phyloP scores from a whole-genome alignment of 2,113 vertebrate genomes.

The Pterocles orientalis region DNA sequence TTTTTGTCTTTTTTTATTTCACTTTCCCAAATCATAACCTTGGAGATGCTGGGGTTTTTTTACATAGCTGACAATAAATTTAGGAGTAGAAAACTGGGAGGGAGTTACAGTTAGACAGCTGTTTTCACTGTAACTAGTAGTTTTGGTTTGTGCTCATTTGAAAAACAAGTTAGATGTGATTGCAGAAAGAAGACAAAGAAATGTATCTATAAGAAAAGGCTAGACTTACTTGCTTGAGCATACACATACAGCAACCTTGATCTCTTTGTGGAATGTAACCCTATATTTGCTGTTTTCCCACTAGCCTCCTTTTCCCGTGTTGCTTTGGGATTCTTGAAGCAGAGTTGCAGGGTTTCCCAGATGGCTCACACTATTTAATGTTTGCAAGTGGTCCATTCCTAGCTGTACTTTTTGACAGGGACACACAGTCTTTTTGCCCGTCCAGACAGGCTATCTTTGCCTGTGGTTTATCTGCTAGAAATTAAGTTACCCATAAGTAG shows the following conservation, averaged over 20 bases:
- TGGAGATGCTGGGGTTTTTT: background rate
- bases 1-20: background rate
- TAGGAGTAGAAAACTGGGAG: background rate
- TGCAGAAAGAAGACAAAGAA: background rate
- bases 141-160: slow-evolving; percentile 3
- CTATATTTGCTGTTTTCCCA: background rate
- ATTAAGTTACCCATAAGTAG: background rate
- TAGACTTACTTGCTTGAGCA: background rate
- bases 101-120: background rate
- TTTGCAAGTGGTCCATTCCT: background rate
- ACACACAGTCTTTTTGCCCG: background rate
- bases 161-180: background rate
- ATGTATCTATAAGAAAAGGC: background rate
- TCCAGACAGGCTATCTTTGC: background rate
- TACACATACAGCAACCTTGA: background rate
- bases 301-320: background rate
- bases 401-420: background rate
- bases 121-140: background rate
- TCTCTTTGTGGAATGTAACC: background rate
- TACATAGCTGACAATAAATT: slow-evolving; percentile 22
- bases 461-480: background rate
- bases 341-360: background rate
- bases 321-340: background rate
- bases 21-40: slow-evolving; percentile 27
- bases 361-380: background rate